A percentile compares a stretch with the other conserved stretches of the same genome.
Conservation (phyloP, 2,113 vertebrate genomes). For the Synchiropus splendidus region DNA sequence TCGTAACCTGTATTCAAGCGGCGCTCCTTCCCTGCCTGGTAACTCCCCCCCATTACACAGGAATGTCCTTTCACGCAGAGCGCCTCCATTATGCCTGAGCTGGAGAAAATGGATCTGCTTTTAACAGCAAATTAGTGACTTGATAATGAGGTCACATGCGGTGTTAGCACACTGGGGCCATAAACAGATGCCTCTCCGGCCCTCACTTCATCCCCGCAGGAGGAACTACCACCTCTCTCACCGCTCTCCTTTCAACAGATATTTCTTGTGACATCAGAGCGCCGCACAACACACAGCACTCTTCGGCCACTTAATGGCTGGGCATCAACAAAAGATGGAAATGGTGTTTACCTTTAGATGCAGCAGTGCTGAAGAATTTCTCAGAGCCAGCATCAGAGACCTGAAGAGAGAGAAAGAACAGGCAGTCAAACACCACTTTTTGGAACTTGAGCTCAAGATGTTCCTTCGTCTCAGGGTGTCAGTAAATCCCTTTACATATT, state of each 20-base stretch:
- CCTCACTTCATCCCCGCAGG: constrained; percentile 21
- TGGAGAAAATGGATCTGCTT: constrained; percentile 54
- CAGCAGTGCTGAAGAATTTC: constrained; percentile 87
- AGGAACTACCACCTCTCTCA: constrained; percentile 17
- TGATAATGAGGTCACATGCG: constrained; percentile 61
- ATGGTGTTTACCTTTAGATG: constrained; percentile 83
- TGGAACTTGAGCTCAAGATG: too few species aligned
- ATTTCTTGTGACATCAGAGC: too few species aligned
- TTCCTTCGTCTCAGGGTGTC: too few species aligned
- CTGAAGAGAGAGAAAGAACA: constrained; percentile 61
- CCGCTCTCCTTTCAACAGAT: too few species aligned
- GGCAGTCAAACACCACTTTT: too few species aligned
- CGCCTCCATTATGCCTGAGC: constrained; percentile 54
- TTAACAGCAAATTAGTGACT: constrained; percentile 70
- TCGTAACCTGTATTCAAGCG: constrained; percentile 47
- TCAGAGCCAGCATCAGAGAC: constrained; percentile 92
- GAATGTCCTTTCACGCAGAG: constrained; percentile 63
- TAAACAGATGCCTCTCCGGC: constrained; percentile 46
- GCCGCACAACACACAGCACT: too few species aligned
- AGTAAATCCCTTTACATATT: too few species aligned
- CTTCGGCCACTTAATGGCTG: too few species aligned
- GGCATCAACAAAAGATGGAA: not conserved
- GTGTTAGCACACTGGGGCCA: constrained; percentile 43
- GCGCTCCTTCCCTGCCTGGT: constrained; percentile 36
- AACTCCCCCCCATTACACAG: constrained; percentile 57